Base-by-base conservation (phyloP, 1,140 invertebrate species). In the Drosophila kurseongensis region DNA sequence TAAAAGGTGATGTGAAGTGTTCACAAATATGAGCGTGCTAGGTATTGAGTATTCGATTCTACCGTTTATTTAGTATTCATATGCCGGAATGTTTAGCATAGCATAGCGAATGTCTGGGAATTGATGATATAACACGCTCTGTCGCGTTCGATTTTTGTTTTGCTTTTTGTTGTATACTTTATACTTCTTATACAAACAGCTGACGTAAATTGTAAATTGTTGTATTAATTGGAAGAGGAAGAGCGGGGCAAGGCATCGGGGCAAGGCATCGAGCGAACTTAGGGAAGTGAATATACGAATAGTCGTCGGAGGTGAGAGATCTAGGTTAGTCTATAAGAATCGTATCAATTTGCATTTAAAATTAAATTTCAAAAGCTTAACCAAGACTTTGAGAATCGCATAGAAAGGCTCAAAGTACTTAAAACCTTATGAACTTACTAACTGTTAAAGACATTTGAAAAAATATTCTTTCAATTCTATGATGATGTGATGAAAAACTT, bases 71-170 rank as follows among this genome's bases (percentile, higher is more conserved):
- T 57, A 14, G 61, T 67, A 66, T 75, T 66, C 55, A 75, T 54
- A 67, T 75, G 42, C 44, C 44, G 42, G 74, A 78, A 82, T 82
- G 74, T 51, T 69, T 63, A 80, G 62, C 58, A 59, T 80, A 56
- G 73, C 51, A 57, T 74, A 56, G 62, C 68, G 73, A 83, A 66
- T 75, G 75, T 42, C 59, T 83, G 65, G 65, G 80, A 83, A 83
- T 79, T 82, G 80, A 83, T 82, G 80, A 83, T 79, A 82, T 83
- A 82, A 82, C 69, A 73, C 44, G 62, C 48, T 73, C 72, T 66
- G 73, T 66, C 54, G 73, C 73, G 35, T 76, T 75, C 61, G 45
- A 18, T 75, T 75, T 68, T 50, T 56, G 52, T 75, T 75, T 67
- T 52, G 47, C 54, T 54, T 75, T 73, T 48, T 27, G 40, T 51